Conservation (phyloP, 1,140 invertebrate species). For the Acyrthosiphon pisum region DNA sequence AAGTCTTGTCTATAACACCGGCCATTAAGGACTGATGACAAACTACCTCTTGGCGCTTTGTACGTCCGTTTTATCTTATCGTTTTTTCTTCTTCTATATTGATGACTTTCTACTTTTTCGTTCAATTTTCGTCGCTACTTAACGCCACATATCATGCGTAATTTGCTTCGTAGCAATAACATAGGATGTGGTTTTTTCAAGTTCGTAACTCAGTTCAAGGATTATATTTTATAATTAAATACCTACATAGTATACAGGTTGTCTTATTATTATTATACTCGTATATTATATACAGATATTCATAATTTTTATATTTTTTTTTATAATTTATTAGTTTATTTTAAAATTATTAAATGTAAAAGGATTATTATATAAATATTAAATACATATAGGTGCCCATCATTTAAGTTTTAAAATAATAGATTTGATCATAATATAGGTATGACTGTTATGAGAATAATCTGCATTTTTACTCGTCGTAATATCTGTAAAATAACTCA, state of each 20-base stretch:
- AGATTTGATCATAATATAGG: not conserved
- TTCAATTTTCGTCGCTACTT: slow-evolving; percentile 3
- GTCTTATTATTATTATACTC: not conserved
- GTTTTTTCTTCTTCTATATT: not conserved
- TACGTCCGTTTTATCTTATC: slow-evolving; percentile 6
- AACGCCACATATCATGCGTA: not conserved
- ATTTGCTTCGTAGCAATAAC: not conserved
- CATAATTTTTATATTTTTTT: not conserved
- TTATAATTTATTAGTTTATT: not conserved
- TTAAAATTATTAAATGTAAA: not conserved
- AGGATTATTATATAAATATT: not conserved
- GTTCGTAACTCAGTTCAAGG: not conserved
- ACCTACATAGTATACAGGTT: not conserved
- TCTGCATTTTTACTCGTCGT: not conserved
- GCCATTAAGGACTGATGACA: slow-evolving; percentile 49
- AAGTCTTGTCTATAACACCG: slow-evolving; percentile 47
- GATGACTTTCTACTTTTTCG: not conserved
- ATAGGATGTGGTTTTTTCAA: not conserved
- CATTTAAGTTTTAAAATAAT: not conserved
- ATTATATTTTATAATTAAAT: not conserved
- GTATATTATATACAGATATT: not conserved
- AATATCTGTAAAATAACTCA: not conserved
- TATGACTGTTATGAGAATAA: not conserved
- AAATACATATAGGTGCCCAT: not conserved
- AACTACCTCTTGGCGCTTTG: slow-evolving; percentile 54